Evolutionary conservation across 2,888 invertebrate species (phyloP).

Genomic region (Steromphala cineraria): DNA sequence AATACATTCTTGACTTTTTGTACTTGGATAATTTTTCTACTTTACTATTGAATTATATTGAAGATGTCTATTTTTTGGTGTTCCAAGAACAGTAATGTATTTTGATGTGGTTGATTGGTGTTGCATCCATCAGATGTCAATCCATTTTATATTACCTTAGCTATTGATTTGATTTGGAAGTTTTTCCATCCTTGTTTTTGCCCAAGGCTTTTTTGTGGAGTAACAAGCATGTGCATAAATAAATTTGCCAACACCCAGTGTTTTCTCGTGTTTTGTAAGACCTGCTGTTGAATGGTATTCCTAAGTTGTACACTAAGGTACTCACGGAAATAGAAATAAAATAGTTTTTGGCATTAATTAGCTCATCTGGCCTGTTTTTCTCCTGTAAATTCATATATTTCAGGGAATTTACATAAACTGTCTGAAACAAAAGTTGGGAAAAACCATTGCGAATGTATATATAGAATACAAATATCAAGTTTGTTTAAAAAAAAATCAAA

Average conservation of each 20-base stretch:
- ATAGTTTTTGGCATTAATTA: too few relatives aligned
- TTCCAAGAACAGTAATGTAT: conserved; percentile 16
- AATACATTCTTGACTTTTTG: conserved; percentile 16
- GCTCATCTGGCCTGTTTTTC: too few relatives aligned
- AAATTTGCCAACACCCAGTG: conserved; percentile 23
- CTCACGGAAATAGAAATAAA: too few relatives aligned
- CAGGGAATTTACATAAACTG: too few relatives aligned
- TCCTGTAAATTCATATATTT: too few relatives aligned
- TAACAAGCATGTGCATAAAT: conserved; percentile 28
- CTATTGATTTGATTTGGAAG: conserved; percentile 26
- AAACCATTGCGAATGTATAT: too few relatives aligned
- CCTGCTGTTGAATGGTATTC: not conserved
- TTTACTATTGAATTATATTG: conserved; percentile 16
- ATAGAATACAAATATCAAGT: too few relatives aligned
- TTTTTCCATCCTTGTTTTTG: conserved; percentile 27
- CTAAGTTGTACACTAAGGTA: too few relatives aligned
- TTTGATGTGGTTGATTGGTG: conserved; percentile 18
- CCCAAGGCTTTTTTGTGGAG: conserved; percentile 23
- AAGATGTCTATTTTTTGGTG: conserved; percentile 7
- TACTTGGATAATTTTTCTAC: conserved; percentile 4
- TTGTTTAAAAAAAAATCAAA: too few relatives aligned
- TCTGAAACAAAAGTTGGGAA: too few relatives aligned
- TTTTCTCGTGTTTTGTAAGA: not conserved
- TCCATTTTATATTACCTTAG: conserved; percentile 5
- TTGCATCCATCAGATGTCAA: conserved; percentile 22